Conservation (phyloP, 2,797 vertebrate genomes). For the Eidolon dupreanum region DNA sequence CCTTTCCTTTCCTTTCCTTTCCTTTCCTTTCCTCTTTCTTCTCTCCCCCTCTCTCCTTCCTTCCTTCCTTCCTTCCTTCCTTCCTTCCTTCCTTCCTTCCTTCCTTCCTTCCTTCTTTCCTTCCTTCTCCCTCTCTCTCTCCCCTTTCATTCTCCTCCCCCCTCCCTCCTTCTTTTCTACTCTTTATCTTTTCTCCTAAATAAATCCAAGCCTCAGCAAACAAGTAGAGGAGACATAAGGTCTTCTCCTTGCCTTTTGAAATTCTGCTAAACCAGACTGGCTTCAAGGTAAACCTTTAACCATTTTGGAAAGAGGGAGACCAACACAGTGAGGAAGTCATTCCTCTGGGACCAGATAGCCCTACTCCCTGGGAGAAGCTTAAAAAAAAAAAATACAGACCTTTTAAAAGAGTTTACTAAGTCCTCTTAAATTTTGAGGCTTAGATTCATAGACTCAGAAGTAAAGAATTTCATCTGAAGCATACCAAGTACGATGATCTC, state of each 20-base stretch:
- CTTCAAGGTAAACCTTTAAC: background rate
- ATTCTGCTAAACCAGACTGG: background rate
- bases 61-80: too few species aligned
- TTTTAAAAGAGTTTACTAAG: background rate
- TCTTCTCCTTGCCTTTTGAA: background rate
- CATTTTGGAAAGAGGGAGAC: background rate
- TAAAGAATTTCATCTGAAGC: background rate
- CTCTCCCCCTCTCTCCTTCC: too few species aligned
- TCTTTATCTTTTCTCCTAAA: background rate
- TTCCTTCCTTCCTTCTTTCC: too few species aligned
- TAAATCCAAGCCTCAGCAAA: background rate
- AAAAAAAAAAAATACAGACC: background rate
- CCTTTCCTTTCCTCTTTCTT: too few species aligned
- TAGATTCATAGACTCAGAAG: background rate
- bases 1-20: fast-evolving
- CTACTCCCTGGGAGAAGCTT: background rate
- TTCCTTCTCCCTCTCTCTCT: background rate
- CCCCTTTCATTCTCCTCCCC: too few species aligned
- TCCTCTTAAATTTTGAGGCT: constrained; percentile 6
- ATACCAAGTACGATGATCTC: background rate
- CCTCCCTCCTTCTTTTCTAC: background rate
- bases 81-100: too few species aligned
- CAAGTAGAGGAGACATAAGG: background rate
- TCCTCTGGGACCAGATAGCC: background rate
- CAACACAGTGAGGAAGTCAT: background rate